Conservation (phyloP, 2,797 vertebrate genomes). For the Emydoidea blandingii region DNA sequence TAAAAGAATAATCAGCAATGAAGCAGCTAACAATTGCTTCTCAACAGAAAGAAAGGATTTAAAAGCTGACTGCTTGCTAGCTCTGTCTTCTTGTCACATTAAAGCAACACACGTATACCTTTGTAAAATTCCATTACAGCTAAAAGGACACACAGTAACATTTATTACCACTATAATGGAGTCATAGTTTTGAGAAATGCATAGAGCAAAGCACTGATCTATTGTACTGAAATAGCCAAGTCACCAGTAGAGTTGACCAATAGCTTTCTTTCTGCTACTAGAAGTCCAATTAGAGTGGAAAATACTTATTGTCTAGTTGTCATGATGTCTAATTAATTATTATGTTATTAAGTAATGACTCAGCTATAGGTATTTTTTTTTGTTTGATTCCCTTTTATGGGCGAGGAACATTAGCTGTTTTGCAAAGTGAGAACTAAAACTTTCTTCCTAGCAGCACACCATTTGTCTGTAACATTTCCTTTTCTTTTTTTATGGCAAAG, state of each 20-base stretch:
- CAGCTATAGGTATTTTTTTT: slow-evolving; percentile 15
- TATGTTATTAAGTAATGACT: slow-evolving; percentile 53
- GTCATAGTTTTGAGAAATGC: slow-evolving; percentile 43
- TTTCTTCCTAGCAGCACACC: slow-evolving; percentile 36
- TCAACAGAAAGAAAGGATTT: slow-evolving; percentile 20
- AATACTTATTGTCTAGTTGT: slow-evolving; percentile 41
- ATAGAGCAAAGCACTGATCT: slow-evolving; percentile 40
- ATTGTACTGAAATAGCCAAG: slow-evolving; percentile 28
- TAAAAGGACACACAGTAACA: slow-evolving; percentile 2
- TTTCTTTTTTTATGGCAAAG: background rate
- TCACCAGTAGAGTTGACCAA: slow-evolving; percentile 34
- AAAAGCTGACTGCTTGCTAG: background rate
- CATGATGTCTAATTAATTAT: slow-evolving; percentile 47
- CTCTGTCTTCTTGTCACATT: background rate
- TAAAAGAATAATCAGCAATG: background rate
- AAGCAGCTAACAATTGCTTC: background rate
- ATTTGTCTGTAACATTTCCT: background rate
- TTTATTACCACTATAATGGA: slow-evolving; percentile 40
- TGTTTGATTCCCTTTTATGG: slow-evolving; percentile 37
- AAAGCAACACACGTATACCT: background rate
- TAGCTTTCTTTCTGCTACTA: slow-evolving; percentile 30
- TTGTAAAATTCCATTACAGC: slow-evolving; percentile 7
- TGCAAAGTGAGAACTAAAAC: slow-evolving; percentile 28
- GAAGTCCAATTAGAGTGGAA: slow-evolving; percentile 35
- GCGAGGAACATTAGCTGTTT: background rate